A percentile compares a stretch with the other conserved stretches of the same genome.
These are phyloP conservation scores for Drosophila nigromelanica DNA, from an alignment of 1,140 invertebrate species.

Conservation along the genomic window DNA sequence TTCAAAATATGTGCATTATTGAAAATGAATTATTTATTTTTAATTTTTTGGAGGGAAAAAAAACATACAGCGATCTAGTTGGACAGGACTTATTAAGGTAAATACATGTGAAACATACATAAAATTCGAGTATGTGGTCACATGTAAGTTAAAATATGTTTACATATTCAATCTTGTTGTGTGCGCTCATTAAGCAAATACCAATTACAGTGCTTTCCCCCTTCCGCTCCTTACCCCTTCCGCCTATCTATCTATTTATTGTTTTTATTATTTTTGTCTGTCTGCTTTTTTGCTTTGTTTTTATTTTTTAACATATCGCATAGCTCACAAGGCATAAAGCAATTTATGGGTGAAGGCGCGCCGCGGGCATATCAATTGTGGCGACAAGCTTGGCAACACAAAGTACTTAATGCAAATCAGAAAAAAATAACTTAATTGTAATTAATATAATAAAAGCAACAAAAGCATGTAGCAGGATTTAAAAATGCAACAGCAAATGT, in stretches of 20 bases:
- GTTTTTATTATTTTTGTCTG: conserved; percentile 30
- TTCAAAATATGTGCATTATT: too few relatives aligned
- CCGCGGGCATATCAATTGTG: conserved; percentile 47
- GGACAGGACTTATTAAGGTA: conserved; percentile 57
- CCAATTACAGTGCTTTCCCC: conserved; percentile 62
- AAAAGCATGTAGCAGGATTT: background rate
- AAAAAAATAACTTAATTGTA: background rate
- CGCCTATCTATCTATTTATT: conserved; percentile 9
- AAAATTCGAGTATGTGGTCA: conserved; percentile 35
- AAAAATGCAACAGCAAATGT: background rate
- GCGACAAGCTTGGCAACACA: conserved; percentile 15
- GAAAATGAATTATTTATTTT: too few relatives aligned
- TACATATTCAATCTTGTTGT: conserved; percentile 72
- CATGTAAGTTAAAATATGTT: conserved; percentile 64
- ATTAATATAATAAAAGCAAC: background rate
- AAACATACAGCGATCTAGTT: background rate
- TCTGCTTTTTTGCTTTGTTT: conserved; percentile 8
- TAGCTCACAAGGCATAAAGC: conserved; percentile 31
- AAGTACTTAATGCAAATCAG: conserved; percentile 16
- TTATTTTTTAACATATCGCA: conserved; percentile 8
- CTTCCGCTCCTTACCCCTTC: conserved; percentile 13
- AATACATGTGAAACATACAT: conserved; percentile 10
- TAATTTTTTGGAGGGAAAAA: too few relatives aligned
- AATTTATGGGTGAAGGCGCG: conserved; percentile 49
- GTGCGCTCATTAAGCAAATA: conserved; percentile 66